Evolutionary conservation across 2,888 invertebrate genomes (phyloP), one percentile per base, ranked within the genome.

Genomic region (Tenodera sinensis): DNA sequence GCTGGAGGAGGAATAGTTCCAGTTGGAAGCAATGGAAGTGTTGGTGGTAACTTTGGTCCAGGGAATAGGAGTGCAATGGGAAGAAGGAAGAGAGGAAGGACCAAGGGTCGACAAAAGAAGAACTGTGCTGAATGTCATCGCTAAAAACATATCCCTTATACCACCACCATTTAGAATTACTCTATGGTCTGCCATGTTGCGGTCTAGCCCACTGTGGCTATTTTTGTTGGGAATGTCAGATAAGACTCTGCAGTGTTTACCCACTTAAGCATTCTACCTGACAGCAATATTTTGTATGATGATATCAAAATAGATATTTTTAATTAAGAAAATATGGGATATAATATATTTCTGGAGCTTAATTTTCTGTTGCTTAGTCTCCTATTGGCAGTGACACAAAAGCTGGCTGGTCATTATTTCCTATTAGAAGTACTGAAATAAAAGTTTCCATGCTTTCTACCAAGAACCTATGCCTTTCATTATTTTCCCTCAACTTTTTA

Each of bases 11-110:
- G 54, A n/a, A 71, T 81, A 84, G 30, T 30, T 25, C 28, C 8
- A 86, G 71, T 86, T 71, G 83, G 28, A 34, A 42, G 83, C 30
- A 87, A 42, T 54, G n/a, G 20, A 54, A 85, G 54, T 85, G 85
- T 27, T 47, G 47, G 85, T 28, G 83, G 83, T 85, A 42, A 27
- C 15, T n/a, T 25, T 9, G 4, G n/a, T 85, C 7, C n/a, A 25
- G 87, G n/a, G 27, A 87, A 87, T 12, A 42, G 34, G 83, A 87
- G 82, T 42, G 30, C 83, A 20, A 87, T 83, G 30, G 87, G 87
- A 20, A 81, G 91, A 30, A 89, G 90, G 87, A 90, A 91, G 87
- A 88, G 91, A 27, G 91, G 91, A 42, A 90, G 89, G 85, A 85
- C 88, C 54, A 91, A 90, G 85, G 90, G 90, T 8, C 86, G 88